Evolutionary conservation across 2,113 vertebrate genomes (phyloP).

Genomic region (Oophaga pumilio): DNA sequence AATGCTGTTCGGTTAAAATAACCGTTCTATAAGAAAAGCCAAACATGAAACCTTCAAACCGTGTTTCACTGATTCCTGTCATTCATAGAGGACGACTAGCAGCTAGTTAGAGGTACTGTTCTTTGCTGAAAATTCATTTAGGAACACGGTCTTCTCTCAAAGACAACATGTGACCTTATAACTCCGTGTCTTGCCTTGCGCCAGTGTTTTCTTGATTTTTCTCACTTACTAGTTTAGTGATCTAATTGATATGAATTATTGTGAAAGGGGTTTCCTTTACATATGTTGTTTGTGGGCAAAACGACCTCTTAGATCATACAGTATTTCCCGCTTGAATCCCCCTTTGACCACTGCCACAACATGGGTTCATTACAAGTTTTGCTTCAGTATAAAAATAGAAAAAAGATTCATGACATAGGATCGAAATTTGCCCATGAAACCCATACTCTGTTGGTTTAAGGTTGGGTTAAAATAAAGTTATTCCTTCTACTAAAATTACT

Average conservation of each 20-base stretch:
- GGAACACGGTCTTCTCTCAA: background rate
- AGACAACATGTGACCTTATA: background rate
- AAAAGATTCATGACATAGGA: too few species aligned
- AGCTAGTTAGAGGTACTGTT: conserved; percentile 1
- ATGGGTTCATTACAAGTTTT: too few species aligned
- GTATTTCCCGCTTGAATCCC: too few species aligned
- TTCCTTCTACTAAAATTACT: too few species aligned
- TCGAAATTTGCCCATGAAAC: too few species aligned
- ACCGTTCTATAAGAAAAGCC: background rate
- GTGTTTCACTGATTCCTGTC: conserved; percentile 7
- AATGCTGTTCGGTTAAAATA: conserved; percentile 28
- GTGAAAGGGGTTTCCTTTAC: background rate
- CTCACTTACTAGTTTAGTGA: background rate
- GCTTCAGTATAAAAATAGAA: too few species aligned
- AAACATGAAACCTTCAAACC: background rate
- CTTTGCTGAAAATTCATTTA: conserved; percentile 1
- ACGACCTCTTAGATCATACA: background rate
- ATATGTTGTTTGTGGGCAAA: background rate
- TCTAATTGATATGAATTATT: background rate
- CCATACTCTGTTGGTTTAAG: too few species aligned
- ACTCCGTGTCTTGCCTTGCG: background rate
- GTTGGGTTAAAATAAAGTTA: too few species aligned
- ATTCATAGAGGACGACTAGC: background rate
- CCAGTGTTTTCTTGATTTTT: background rate
- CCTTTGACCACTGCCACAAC: too few species aligned